Evolutionary conservation across 1,140 invertebrate genomes (phyloP).

Genomic region (Sitophilus oryzae): DNA sequence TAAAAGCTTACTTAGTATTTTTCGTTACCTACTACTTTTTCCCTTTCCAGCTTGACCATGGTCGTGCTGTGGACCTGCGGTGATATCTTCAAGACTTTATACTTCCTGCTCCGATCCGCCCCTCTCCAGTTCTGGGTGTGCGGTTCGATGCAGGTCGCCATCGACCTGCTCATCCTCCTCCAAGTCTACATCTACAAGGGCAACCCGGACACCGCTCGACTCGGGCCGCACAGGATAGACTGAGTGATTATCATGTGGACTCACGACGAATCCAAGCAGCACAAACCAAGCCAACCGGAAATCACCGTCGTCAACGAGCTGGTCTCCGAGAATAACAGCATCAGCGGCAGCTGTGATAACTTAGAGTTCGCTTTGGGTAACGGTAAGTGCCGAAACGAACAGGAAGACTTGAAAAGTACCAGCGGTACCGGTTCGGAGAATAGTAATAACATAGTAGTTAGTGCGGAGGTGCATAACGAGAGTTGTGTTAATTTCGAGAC

Average conservation of each 20-base stretch:
- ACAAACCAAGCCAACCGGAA: conserved; percentile 19
- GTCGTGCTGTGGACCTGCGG: conserved; percentile 93
- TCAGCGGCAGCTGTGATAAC: conserved; percentile 1
- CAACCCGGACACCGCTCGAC: conserved; percentile 51
- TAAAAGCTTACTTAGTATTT: no score
- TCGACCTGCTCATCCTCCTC: conserved; percentile 49
- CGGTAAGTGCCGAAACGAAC: conserved; percentile 13
- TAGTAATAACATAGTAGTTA: conserved; percentile 21
- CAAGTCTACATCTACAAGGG: conserved; percentile 61
- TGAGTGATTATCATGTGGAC: conserved; percentile 48
- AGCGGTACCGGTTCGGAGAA: conserved; percentile 7
- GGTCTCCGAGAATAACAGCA: conserved; percentile 2
- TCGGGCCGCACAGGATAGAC: conserved; percentile 54
- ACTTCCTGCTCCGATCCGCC: conserved; percentile 84
- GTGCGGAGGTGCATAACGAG: conserved; percentile 16
- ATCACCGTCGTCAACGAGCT: conserved; percentile 8
- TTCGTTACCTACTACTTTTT: no score
- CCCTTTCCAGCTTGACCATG: conserved; percentile 81
- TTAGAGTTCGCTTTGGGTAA: conserved; percentile 7
- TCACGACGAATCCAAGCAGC: conserved; percentile 32
- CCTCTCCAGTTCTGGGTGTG: conserved; percentile 96
- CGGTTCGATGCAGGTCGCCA: conserved; percentile 80
- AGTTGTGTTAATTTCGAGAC: conserved; percentile 3
- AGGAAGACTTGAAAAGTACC: background rate
- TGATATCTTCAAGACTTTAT: conserved; percentile 95